phyloP scores from a whole-genome alignment of 2,888 invertebrate species.

The Callimorpha dominula region DNA sequence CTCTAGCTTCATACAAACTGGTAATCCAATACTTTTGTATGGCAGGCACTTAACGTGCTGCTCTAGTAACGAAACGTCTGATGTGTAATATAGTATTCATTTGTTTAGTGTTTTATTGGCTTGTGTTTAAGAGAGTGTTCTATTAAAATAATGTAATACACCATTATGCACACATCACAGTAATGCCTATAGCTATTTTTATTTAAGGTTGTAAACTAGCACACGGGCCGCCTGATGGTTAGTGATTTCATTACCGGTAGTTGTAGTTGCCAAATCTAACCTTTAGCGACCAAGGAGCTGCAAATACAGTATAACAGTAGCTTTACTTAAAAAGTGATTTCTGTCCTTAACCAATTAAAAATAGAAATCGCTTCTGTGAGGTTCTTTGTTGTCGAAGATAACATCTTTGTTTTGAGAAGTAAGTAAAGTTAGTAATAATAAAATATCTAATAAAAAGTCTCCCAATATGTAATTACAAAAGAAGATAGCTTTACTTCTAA shows the following conservation, averaged over 20 bases:
- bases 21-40: constrained; percentile 87
- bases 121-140: constrained; percentile 45
- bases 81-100: constrained; percentile 69
- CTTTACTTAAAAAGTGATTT: no score
- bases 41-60: constrained; percentile 82
- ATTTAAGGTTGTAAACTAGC: neutral
- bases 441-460: neutral
- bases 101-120: constrained; percentile 69
- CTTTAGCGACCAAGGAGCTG: neutral
- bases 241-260: neutral
- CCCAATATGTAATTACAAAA: neutral
- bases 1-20: constrained; percentile 81
- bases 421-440: neutral
- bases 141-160: constrained; percentile 20
- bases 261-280: neutral
- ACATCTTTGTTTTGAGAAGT: neutral
- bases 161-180: constrained; percentile 27
- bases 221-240: neutral
- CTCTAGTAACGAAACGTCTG: constrained; percentile 72
- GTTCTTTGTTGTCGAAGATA: neutral
- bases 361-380: neutral
- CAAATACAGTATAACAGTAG: neutral
- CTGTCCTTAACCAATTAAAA: neutral
- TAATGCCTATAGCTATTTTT: constrained; percentile 14
- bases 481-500: constrained; percentile 1